These are phyloP conservation scores for Lasiommata megera DNA, from an alignment of 2,888 invertebrate species.

Conservation along the genomic window DNA sequence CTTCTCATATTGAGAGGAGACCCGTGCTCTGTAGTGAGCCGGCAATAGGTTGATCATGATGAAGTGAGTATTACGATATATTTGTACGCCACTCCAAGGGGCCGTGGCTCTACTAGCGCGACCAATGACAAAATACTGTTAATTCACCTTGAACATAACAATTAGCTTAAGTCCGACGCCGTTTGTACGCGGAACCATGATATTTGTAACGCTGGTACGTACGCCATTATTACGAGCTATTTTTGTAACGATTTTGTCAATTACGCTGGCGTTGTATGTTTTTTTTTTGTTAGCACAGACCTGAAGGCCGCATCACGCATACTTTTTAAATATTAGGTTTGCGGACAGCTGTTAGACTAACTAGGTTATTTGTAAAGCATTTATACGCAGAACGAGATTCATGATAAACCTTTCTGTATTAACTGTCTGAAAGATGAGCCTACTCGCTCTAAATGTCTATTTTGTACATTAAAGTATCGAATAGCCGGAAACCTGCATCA, in stretches of 20 bases:
- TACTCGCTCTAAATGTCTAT: too few species aligned
- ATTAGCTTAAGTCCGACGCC: conserved; percentile 18
- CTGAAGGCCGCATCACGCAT: not conserved
- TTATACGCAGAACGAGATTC: too few species aligned
- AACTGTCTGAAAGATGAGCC: too few species aligned
- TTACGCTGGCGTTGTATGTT: conserved; percentile 2
- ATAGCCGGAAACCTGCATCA: too few species aligned
- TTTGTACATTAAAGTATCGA: too few species aligned
- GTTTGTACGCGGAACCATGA: conserved; percentile 18
- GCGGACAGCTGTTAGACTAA: too few species aligned
- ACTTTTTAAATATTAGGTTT: too few species aligned
- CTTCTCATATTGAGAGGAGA: too few species aligned
- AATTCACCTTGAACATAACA: conserved; percentile 24
- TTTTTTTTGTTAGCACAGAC: conserved; percentile 5
- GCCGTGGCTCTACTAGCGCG: not conserved
- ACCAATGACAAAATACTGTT: conserved; percentile 22
- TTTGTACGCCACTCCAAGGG: not conserved
- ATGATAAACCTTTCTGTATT: too few species aligned
- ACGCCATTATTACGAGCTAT: not conserved
- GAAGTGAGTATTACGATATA: not conserved
- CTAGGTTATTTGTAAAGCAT: too few species aligned
- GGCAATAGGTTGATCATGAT: too few species aligned
- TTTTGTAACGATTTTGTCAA: conserved; percentile 19
- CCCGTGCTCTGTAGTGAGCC: too few species aligned
- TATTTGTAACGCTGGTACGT: conserved; percentile 20